phyloP scores from a whole-genome alignment of 2,797 vertebrate genomes.

The Merluccius polli region DNA sequence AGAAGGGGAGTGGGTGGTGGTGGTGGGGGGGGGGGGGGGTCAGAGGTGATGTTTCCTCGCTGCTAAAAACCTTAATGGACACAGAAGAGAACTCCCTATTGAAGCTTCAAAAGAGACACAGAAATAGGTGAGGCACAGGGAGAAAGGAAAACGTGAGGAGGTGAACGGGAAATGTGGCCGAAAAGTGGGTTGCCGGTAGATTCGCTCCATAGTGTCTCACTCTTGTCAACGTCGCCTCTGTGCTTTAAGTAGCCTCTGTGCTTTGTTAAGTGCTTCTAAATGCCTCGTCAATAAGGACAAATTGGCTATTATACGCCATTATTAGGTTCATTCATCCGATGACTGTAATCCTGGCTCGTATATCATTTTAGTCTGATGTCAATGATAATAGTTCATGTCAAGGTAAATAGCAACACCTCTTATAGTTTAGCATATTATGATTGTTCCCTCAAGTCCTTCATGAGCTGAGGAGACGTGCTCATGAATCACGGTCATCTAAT shows the following conservation, averaged over 20 bases:
- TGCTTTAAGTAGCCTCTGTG: constrained; percentile 20
- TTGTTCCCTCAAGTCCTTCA: constrained; percentile 4
- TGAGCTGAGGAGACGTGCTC: neutral
- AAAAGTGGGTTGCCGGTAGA: neutral
- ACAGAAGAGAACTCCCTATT: constrained; percentile 45
- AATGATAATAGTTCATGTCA: constrained; percentile 8
- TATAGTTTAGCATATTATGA: constrained; percentile 1
- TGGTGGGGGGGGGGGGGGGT: constrained; percentile 37
- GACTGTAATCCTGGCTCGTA: constrained; percentile 3
- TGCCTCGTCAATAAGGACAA: constrained; percentile 8
- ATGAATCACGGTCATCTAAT: neutral
- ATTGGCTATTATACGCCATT: neutral
- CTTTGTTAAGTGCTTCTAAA: neutral
- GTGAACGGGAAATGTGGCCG: neutral
- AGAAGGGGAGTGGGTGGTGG: constrained; percentile 38
- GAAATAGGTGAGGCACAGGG: neutral
- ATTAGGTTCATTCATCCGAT: constrained; percentile 3
- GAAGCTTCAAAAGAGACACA: neutral
- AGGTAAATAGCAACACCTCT: constrained; percentile 5
- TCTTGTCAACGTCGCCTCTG: constrained; percentile 19
- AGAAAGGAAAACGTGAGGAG: neutral
- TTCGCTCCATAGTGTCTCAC: neutral
- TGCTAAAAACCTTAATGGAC: constrained; percentile 59
- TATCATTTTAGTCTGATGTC: neutral
- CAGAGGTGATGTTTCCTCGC: constrained; percentile 50